These are phyloP conservation scores for Lycocerus yunnanus DNA, from an alignment of 2,888 invertebrate genomes.

Conservation along the genomic window DNA sequence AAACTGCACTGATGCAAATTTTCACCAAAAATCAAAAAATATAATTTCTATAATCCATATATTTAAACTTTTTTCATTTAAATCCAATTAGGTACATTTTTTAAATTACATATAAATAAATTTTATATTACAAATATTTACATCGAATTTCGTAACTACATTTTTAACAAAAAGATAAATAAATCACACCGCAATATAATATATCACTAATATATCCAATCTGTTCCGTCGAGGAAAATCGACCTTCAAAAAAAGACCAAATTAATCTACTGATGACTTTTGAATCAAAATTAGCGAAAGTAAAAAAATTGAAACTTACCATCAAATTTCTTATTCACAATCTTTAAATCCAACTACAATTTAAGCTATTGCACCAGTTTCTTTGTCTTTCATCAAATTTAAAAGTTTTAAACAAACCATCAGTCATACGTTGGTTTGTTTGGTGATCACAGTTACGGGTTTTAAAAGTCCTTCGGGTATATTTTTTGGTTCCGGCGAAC, in stretches of 20 bases:
- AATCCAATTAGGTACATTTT: not conserved
- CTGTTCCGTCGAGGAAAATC: not conserved
- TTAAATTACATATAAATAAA: not conserved
- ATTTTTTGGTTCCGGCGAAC: slow-evolving; percentile 41
- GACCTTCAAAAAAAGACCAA: not conserved
- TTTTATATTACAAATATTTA: not conserved
- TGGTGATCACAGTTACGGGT: slow-evolving; percentile 54
- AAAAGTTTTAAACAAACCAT: not conserved
- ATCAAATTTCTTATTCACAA: not conserved
- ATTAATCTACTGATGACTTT: not conserved
- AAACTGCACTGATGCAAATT: not conserved
- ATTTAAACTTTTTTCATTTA: not conserved
- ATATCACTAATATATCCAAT: not conserved
- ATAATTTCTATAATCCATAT: not conserved
- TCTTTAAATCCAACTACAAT: not conserved
- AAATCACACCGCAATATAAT: not conserved
- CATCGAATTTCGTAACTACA: not conserved
- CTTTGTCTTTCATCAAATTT: not conserved
- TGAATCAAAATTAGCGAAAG: not conserved
- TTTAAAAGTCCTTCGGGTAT: slow-evolving; percentile 48
- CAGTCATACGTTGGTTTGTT: slow-evolving; percentile 37
- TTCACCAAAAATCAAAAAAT: not conserved
- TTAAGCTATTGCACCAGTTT: slow-evolving; percentile 10
- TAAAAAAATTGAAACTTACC: not conserved
- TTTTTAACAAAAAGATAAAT: not conserved